phyloP scores from a whole-genome alignment of 2,113 vertebrate species.

The Porphyrio hochstetteri region DNA sequence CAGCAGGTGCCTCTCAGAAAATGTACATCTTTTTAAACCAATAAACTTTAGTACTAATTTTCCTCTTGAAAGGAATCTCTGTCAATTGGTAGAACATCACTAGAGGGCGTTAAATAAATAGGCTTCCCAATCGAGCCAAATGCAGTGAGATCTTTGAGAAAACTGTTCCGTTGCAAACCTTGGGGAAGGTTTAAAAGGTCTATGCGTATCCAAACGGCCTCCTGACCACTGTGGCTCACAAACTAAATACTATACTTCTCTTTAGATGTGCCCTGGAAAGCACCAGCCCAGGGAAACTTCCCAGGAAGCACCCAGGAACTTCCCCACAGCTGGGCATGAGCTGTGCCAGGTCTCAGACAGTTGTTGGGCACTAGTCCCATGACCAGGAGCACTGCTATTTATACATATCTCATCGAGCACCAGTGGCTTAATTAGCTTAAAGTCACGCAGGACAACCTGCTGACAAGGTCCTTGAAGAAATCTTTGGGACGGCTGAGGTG shows the following conservation, averaged over 20 bases:
- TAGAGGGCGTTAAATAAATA: conserved; percentile 29
- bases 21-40: not conserved
- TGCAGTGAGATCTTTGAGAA: not conserved
- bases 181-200: not conserved
- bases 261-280: not conserved
- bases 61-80: not conserved
- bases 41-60: not conserved
- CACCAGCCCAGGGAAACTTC: not conserved
- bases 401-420: not conserved
- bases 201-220: not conserved
- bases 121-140: not conserved
- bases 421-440: not conserved
- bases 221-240: not conserved
- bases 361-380: fast-evolving
- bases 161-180: not conserved
- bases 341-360: not conserved
- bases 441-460: not conserved
- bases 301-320: not conserved
- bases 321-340: not conserved
- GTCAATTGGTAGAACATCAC: not conserved
- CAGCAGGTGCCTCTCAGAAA: not conserved
- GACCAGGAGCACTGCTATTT: not conserved
- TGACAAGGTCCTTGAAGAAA: not conserved
- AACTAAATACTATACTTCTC: not conserved
- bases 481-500: not conserved